phyloP scores from a whole-genome alignment of 2,113 vertebrate genomes.

The Nasalis larvatus region DNA sequence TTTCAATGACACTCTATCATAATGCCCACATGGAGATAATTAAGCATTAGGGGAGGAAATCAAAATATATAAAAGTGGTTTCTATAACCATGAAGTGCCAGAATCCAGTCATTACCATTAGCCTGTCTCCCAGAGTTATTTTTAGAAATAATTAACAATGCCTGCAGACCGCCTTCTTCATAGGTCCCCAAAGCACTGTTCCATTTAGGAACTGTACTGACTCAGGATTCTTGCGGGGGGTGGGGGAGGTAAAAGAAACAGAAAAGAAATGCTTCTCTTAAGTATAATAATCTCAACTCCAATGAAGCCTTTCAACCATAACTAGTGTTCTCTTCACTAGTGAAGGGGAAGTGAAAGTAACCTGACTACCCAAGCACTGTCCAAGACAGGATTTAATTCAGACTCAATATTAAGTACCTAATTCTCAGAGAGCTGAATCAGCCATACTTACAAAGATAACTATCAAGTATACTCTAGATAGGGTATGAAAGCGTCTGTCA shows the following conservation, averaged over 20 bases:
- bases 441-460: not conserved
- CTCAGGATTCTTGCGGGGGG: constrained; percentile 41
- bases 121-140: constrained; percentile 49
- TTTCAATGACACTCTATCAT: constrained; percentile 47
- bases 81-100: constrained; percentile 63
- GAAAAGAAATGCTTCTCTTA: constrained; percentile 51
- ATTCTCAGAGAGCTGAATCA: not conserved
- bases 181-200: constrained; percentile 62
- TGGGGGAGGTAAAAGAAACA: constrained; percentile 43
- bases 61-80: constrained; percentile 68
- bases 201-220: constrained; percentile 65
- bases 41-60: constrained; percentile 64
- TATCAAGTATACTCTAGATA: not conserved
- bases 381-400: not conserved
- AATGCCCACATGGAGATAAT: constrained; percentile 60
- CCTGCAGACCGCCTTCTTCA: constrained; percentile 27
- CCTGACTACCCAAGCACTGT: not conserved
- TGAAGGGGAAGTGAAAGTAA: not conserved
- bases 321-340: constrained; percentile 25
- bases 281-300: constrained; percentile 60
- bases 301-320: constrained; percentile 40
- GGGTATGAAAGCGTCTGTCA: not conserved
- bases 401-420: not conserved
- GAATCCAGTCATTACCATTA: constrained; percentile 50
- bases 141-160: constrained; percentile 68